phyloP scores from a whole-genome alignment of 2,113 vertebrate genomes.

The Aplodontia rufa region DNA sequence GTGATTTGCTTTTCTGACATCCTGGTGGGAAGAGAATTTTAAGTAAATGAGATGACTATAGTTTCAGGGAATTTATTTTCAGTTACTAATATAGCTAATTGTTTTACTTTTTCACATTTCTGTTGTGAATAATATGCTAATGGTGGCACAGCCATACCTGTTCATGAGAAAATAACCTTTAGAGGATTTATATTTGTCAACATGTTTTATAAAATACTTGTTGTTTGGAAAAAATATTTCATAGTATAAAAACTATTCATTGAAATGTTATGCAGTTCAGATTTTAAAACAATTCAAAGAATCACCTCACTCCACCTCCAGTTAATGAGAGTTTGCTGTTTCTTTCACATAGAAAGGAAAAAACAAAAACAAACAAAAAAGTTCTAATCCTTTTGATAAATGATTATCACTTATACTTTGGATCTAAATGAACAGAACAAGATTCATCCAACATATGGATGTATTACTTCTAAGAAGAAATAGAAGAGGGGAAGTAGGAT shows the following conservation, averaged over 20 bases:
- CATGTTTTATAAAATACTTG: background rate
- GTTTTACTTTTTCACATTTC: constrained; percentile 14
- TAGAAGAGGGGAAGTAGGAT: background rate
- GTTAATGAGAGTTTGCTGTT: constrained; percentile 16
- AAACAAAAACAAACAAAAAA: background rate
- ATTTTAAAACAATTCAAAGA: constrained; percentile 15
- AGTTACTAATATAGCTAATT: background rate
- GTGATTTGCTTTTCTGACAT: constrained; percentile 11
- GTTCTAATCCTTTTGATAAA: background rate
- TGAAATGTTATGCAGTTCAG: constrained; percentile 6
- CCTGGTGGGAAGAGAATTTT: background rate
- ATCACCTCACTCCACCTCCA: background rate
- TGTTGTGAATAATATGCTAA: background rate
- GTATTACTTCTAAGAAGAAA: background rate
- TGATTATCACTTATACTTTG: background rate
- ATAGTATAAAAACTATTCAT: background rate
- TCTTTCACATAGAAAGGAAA: background rate
- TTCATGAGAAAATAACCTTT: constrained; percentile 27
- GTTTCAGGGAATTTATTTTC: background rate
- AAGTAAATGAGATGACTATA: background rate
- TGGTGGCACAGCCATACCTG: background rate
- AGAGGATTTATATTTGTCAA: background rate
- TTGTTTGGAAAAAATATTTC: background rate
- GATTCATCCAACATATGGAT: background rate
- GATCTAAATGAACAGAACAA: background rate